Evolutionary conservation across 2,888 invertebrate species (phyloP).

Genomic region (Cremastinae sp.): DNA sequence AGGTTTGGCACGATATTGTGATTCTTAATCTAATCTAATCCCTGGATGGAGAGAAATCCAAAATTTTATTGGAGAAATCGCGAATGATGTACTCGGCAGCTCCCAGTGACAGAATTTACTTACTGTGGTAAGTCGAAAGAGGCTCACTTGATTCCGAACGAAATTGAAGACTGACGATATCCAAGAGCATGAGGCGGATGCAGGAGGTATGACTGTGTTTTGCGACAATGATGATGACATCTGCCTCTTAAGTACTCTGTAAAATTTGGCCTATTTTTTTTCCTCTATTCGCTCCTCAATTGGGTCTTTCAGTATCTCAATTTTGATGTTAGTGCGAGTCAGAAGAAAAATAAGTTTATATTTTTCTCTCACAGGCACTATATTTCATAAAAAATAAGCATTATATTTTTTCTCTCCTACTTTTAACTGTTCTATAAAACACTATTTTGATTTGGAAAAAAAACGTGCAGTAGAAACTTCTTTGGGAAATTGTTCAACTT

Average conservation of each 20-base stretch:
- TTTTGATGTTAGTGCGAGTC: background rate
- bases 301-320: background rate
- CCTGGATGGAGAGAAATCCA: background rate
- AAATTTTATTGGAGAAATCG: background rate
- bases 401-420: no score
- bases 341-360: no score
- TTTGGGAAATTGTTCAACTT: no score
- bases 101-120: conserved; percentile 67
- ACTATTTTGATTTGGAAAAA: no score
- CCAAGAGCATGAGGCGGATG: conserved; percentile 78
- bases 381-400: no score
- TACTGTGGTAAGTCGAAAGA: conserved; percentile 77
- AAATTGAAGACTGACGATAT: conserved; percentile 79
- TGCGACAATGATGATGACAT: conserved; percentile 79
- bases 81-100: conserved; percentile 19
- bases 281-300: background rate
- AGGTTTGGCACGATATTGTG: no score
- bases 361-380: no score
- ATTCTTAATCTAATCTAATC: no score
- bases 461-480: no score
- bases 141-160: conserved; percentile 80
- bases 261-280: conserved; percentile 70
- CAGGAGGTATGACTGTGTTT: conserved; percentile 77
- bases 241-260: conserved; percentile 77
- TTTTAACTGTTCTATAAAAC: no score